phyloP scores from a whole-genome alignment of 2,797 vertebrate genomes.

The Atherinosoma microstoma region DNA sequence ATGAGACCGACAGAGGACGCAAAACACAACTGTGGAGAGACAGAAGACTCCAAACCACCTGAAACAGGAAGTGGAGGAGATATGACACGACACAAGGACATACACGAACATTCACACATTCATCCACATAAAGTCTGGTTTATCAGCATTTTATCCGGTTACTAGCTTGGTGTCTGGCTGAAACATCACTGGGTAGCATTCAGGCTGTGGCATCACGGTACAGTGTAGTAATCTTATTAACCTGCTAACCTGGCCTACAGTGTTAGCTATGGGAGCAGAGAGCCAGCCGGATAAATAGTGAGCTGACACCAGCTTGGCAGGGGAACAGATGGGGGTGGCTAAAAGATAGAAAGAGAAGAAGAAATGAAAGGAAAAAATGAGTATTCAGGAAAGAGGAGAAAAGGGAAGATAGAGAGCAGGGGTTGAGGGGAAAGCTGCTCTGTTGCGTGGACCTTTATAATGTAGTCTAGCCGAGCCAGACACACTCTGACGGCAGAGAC shows the following conservation, averaged over 20 bases:
- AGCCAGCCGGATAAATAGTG: constrained; percentile 15
- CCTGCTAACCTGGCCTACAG: constrained; percentile 15
- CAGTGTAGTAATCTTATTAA: background rate
- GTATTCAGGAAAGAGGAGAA: background rate
- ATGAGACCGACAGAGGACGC: constrained; percentile 11
- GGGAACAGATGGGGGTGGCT: background rate
- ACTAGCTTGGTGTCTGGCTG: constrained; percentile 51
- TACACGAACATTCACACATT: constrained; percentile 19
- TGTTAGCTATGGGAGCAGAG: constrained; percentile 27
- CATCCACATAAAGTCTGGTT: constrained; percentile 5
- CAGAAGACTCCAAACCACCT: constrained; percentile 26
- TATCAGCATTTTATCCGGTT: background rate
- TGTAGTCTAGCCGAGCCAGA: constrained; percentile 61
- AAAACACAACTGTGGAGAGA: constrained; percentile 32
- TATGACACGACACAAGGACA: constrained; percentile 5
- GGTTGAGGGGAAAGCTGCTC: constrained; percentile 7
- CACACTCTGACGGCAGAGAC: constrained; percentile 70
- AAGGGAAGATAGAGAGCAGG: background rate
- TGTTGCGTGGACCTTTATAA: constrained; percentile 61
- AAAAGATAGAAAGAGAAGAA: background rate
- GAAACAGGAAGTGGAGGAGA: constrained; percentile 47
- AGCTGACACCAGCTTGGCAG: constrained; percentile 29
- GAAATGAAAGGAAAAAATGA: background rate
- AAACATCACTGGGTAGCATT: constrained; percentile 49
- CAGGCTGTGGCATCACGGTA: constrained; percentile 10